Evolutionary conservation across 2,888 invertebrate species (phyloP).

Genomic region (Sinhomidia bicolor): DNA sequence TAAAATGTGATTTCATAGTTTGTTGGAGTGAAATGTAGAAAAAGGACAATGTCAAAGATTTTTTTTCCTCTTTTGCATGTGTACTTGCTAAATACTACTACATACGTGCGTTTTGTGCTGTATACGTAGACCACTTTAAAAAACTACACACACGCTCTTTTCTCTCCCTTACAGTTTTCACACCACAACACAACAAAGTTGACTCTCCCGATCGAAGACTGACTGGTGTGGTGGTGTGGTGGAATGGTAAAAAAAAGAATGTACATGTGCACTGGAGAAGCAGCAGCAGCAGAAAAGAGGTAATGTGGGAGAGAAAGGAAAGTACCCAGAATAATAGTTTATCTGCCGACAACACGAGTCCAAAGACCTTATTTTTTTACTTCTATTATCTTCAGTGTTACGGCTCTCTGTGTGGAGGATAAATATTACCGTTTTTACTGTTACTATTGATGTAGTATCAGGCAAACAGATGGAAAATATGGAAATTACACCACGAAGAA

Average conservation of each 20-base stretch:
- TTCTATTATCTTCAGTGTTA: background rate
- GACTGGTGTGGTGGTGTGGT: too few relatives aligned
- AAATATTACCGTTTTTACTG: too few relatives aligned
- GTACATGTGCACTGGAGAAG: background rate
- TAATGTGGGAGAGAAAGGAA: too few relatives aligned
- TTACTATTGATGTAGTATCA: too few relatives aligned
- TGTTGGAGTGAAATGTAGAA: too few relatives aligned
- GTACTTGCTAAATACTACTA: too few relatives aligned
- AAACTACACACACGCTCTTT: background rate
- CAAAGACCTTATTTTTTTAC: constrained; percentile 20
- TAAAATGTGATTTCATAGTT: too few relatives aligned
- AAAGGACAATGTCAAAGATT: background rate
- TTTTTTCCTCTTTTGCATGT: background rate
- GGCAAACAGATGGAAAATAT: constrained; percentile 1
- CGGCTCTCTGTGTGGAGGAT: too few relatives aligned
- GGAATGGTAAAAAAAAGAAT: too few relatives aligned
- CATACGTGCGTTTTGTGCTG: too few relatives aligned
- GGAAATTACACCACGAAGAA: background rate
- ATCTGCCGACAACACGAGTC: background rate
- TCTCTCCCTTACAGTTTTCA: background rate
- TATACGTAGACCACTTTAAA: too few relatives aligned
- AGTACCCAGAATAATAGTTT: background rate
- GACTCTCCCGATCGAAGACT: constrained; percentile 14
- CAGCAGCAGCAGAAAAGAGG: too few relatives aligned
- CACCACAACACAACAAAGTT: background rate